Base-by-base conservation (phyloP, 2,888 invertebrate species). In the Apeira syringaria region DNA sequence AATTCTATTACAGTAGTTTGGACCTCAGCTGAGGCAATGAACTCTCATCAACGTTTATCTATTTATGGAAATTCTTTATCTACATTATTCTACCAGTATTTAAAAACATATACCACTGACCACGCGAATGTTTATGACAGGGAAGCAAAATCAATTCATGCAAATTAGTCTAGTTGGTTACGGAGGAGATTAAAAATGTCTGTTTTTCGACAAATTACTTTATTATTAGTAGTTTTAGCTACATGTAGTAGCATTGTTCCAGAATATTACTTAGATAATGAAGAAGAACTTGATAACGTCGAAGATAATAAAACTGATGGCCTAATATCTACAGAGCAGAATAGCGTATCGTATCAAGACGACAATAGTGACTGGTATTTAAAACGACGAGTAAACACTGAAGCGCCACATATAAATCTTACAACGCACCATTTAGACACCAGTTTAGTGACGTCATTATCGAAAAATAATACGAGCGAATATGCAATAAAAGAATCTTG, bases 231-330 rank as follows among this genome's bases (percentile, higher is more conserved):
- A 7, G 7, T 28, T 32, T 5, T 35, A 7, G 22, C 1, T 17
- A 10, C 31, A 13, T 36, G 36, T 9, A 12, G 20, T 28, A 9
- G 31, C 5, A 43, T 48, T 36, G 28, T 17, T 17, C 45, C 41
- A 9, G 48, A 55, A 20, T 47, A 60, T 47, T 53, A 47, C 34
- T 35, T 37, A 6, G 53, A 57, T 39, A 37, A 33, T 9, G 49
- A 43, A 34, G 45, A 50, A 2, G 39, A 56, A 18, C 34, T 40
- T 40, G 59, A 64, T 12, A 33, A 50, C 24, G 36, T 48, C 5
- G 47, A 53, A 29, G 18, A 9, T 24, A 20, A 49, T 11, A 29
- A 43, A 41, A 22, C 41, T 33, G 33, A 46, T 33, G 24, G 30
- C 35, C 20, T 11, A 0, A 33, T 20, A 13, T 15, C 25, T 20